These are phyloP conservation scores for Microctonus hyperodae DNA, from an alignment of 2,888 invertebrate genomes.

Conservation along the genomic window DNA sequence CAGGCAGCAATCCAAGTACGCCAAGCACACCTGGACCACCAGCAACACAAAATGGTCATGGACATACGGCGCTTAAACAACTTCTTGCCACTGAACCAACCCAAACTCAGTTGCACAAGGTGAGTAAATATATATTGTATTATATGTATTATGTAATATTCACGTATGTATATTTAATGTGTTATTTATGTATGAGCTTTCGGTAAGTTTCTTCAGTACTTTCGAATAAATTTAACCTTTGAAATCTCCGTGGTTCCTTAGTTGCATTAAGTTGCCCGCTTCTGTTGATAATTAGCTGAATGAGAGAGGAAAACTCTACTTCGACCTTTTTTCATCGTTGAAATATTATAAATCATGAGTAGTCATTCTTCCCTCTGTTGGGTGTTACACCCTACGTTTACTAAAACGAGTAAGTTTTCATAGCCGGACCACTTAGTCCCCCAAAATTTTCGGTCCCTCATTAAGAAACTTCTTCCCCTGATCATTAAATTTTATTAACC, in stretches of 20 bases:
- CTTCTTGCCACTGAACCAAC: slow-evolving; percentile 67
- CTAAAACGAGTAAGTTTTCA: slow-evolving; percentile 2
- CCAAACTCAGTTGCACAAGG: slow-evolving; percentile 62
- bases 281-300: slow-evolving; percentile 2
- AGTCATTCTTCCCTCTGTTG: slow-evolving; percentile 5
- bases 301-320: neutral
- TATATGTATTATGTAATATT: neutral
- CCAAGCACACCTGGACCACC: slow-evolving; percentile 63
- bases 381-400: slow-evolving; percentile 18
- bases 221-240: neutral
- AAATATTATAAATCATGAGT: slow-evolving; percentile 16
- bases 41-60: slow-evolving; percentile 60
- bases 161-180: neutral
- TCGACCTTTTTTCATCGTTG: neutral
- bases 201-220: neutral
- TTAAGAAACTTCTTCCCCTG: slow-evolving; percentile 56
- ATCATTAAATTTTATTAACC: slow-evolving; percentile 63
- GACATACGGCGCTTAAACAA: slow-evolving; percentile 68
- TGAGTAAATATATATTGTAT: slow-evolving; percentile 44
- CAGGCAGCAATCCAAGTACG: slow-evolving; percentile 64
- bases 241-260: neutral
- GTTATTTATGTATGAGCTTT: neutral
- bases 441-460: slow-evolving; percentile 41
- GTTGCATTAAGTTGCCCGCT: neutral
- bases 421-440: neutral